Evolutionary conservation across 1,140 invertebrate species (phyloP), one percentile per base, ranked within the genome.

Genomic region (Fopius arisanus): DNA sequence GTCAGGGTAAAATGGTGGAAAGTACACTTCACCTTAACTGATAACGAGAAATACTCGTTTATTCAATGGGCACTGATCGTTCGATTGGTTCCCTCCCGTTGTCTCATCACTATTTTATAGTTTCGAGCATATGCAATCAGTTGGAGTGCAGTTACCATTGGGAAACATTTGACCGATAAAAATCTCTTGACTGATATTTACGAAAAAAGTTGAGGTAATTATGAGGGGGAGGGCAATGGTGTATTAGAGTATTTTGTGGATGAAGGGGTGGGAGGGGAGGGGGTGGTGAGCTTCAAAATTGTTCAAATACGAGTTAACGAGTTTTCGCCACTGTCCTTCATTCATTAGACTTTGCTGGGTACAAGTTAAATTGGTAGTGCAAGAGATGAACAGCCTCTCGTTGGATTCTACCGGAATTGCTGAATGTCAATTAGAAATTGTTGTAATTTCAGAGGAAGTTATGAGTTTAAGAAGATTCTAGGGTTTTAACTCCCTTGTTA

Each of bases 251-350:
- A 51, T 51, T 51, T n/a, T 5, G n/a, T 51, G n/a, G n/a, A 12
- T 5, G 37, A 40, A 51, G 19, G 19, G n/a, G 43, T 12, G 31
- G 9, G 31, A 33, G 31, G 31, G 31, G 9, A 9, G 9, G 31
- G 9, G n/a, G n/a, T 37, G 4, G 12, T 37, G n/a, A n/a, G 43
- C 43, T 59, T 59, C 23, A 26, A 59, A 59, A 59, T 59, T 59
- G 54, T 59, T 59, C 54, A 59, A 59, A 59, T 59, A 59, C 54
- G 19, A 59, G 54, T 59, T 59, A 59, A 59, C 54, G 54, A 59
- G 54, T 59, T 59, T 59, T 59, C 54, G 23, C 19, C 54, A 28
- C 54, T 59, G 54, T 59, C 54, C 54, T 23, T 23, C 23, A 59
- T 12, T 59, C 54, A 59, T 59, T 59, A 59, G 54, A 59, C 54